These are phyloP conservation scores for Lasioglossum lativentre DNA, from an alignment of 2,888 invertebrate species.

Conservation along the genomic window DNA sequence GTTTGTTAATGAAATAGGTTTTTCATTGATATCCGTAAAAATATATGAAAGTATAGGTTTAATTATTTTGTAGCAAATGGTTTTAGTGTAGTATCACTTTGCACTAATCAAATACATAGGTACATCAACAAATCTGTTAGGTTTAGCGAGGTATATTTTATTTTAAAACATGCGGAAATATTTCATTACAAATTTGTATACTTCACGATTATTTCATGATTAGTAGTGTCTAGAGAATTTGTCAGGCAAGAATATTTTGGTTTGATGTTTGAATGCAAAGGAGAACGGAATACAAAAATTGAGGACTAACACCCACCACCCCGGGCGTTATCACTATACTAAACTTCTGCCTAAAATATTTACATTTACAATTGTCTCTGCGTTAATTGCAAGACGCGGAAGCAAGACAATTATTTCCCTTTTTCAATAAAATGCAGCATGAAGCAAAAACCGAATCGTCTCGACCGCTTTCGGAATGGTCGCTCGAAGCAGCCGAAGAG, in stretches of 20 bases:
- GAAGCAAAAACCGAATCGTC: background rate
- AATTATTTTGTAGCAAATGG: background rate
- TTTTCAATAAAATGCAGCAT: background rate
- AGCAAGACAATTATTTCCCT: no score
- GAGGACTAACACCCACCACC: no score
- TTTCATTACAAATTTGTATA: background rate
- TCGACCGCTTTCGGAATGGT: background rate
- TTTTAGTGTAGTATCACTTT: background rate
- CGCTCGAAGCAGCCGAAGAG: background rate
- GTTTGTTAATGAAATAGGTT: background rate
- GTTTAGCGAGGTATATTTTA: background rate
- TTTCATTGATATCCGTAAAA: background rate
- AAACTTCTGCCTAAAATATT: no score
- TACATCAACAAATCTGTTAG: conserved; percentile 17
- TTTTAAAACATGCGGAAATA: background rate
- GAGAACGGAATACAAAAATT: conserved; percentile 14
- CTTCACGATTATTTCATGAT: background rate
- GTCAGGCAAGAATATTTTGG: background rate
- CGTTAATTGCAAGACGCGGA: no score
- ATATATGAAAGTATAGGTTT: conserved; percentile 6
- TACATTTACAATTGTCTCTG: no score
- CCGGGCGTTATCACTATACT: no score
- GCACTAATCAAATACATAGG: background rate
- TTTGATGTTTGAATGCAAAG: conserved; percentile 9
- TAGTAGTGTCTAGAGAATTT: background rate